Conservation (phyloP, 2,888 invertebrate genomes). For the Calephelis perditalis region DNA sequence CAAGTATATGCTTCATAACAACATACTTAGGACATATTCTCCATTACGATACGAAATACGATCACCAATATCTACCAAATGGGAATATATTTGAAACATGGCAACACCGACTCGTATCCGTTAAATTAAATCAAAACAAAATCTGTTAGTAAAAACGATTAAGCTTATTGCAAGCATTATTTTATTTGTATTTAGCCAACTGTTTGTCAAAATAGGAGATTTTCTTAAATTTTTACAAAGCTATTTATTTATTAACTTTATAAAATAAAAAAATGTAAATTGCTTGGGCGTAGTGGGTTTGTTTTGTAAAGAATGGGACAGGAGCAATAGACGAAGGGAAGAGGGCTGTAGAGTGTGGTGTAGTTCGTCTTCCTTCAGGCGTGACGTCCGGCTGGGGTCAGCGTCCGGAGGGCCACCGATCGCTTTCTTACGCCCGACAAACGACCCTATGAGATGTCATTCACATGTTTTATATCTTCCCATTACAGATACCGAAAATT, state of each 20-base stretch:
- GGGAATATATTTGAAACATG: not conserved
- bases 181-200: too few species aligned
- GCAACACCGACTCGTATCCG: slow-evolving; percentile 11
- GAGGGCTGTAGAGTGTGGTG: slow-evolving; percentile 29
- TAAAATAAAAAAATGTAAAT: not conserved
- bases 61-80: too few species aligned
- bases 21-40: too few species aligned
- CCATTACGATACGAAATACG: too few species aligned
- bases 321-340: slow-evolving; percentile 18
- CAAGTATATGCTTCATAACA: too few species aligned
- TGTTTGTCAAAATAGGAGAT: too few species aligned
- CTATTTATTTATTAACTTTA: too few species aligned
- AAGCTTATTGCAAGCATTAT: too few species aligned
- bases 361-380: slow-evolving; percentile 63
- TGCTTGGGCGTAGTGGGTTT: slow-evolving; percentile 1
- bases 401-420: slow-evolving; percentile 64
- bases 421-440: slow-evolving; percentile 61
- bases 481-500: slow-evolving; percentile 2
- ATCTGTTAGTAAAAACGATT: not conserved
- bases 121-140: not conserved
- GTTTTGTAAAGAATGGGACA: slow-evolving; percentile 14
- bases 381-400: slow-evolving; percentile 71
- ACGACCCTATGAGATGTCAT: slow-evolving; percentile 65
- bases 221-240: too few species aligned
- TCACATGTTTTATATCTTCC: slow-evolving; percentile 40